Percentiles rank a stretch among this genome's conserved stretches.
These are phyloP conservation scores for Priocnemis perturbator DNA, from an alignment of 2,888 invertebrate species.

Conservation along the genomic window DNA sequence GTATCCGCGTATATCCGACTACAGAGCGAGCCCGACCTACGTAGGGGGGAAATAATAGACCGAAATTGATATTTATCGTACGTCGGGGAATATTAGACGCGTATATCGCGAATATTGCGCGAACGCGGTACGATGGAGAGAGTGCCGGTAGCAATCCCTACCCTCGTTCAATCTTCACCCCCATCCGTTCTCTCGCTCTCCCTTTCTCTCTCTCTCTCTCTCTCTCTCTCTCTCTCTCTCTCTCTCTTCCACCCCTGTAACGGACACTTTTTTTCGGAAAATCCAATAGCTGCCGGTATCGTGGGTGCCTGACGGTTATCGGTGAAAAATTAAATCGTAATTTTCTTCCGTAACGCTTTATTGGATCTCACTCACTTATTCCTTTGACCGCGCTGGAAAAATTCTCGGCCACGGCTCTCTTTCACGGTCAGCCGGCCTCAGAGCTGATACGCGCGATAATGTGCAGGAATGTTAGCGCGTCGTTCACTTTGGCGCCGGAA, in stretches of 20 bases:
- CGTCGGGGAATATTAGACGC: conserved; percentile 7
- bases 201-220: too few species aligned
- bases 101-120: conserved; percentile 21
- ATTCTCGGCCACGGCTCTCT: neutral
- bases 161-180: too few species aligned
- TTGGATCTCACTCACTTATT: conserved; percentile 11
- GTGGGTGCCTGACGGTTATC: conserved; percentile 5
- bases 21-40: too few species aligned
- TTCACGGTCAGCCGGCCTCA: too few species aligned
- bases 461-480: too few species aligned
- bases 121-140: too few species aligned
- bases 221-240: neutral
- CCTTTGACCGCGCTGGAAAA: neutral
- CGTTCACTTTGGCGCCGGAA: too few species aligned
- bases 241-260: neutral
- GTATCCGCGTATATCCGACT: too few species aligned
- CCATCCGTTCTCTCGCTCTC: too few species aligned
- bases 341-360: conserved; percentile 5
- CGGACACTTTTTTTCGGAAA: conserved; percentile 1
- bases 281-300: conserved; percentile 10
- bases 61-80: conserved; percentile 9
- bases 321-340: conserved; percentile 10
- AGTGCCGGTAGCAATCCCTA: too few species aligned
- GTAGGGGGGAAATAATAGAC: conserved; percentile 1
- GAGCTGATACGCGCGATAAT: too few species aligned